Conservation (phyloP, 2,888 invertebrate species). For the Masnerella sp. region DNA sequence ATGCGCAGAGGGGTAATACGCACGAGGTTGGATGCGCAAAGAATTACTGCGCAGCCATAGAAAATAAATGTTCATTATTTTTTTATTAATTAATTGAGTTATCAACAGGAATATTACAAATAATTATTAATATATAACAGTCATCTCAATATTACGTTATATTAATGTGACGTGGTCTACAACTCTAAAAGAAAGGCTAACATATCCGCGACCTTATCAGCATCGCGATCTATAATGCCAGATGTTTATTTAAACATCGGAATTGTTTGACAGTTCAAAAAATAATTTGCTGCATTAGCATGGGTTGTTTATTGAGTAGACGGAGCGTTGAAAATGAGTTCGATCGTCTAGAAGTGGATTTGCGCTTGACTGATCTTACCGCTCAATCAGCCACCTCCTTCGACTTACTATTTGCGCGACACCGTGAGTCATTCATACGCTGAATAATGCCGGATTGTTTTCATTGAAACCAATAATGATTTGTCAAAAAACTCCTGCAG, state of each 20-base stretch:
- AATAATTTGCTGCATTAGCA: conserved; percentile 63
- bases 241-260: conserved; percentile 18
- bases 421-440: conserved; percentile 51
- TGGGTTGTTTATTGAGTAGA: conserved; percentile 66
- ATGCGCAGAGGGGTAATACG: too few relatives aligned
- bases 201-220: background rate
- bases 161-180: too few relatives aligned
- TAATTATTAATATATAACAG: too few relatives aligned
- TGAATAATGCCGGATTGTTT: conserved; percentile 53
- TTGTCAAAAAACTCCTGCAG: conserved; percentile 31
- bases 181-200: background rate
- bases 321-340: conserved; percentile 61
- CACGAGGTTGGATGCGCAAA: too few relatives aligned
- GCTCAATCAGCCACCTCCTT: conserved; percentile 66
- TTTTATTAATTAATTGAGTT: too few relatives aligned
- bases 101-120: too few relatives aligned
- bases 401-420: conserved; percentile 52
- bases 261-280: conserved; percentile 36
- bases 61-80: too few relatives aligned
- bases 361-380: conserved; percentile 68
- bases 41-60: too few relatives aligned
- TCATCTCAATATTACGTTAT: too few relatives aligned
- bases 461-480: conserved; percentile 52
- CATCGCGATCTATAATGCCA: conserved; percentile 1
- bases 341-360: conserved; percentile 64